Conservation (phyloP, 1,140 invertebrate species). For the Drosophila pruinosa region DNA sequence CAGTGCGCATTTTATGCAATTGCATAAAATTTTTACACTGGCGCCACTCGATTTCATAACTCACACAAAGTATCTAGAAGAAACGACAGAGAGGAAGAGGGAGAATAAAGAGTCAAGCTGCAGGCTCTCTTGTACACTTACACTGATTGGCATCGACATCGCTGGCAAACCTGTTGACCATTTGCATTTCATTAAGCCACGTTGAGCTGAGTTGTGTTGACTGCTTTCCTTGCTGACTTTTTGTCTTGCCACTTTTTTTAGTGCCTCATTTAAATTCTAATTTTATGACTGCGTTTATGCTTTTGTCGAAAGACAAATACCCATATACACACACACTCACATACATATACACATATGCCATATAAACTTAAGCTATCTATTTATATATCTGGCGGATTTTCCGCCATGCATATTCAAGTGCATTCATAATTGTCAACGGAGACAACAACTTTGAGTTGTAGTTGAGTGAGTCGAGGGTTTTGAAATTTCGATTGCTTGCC, state of each 20-base stretch:
- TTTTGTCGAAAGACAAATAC: constrained; percentile 64
- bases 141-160: constrained; percentile 68
- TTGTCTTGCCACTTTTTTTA: constrained; percentile 56
- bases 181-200: constrained; percentile 73
- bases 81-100: neutral
- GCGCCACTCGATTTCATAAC: constrained; percentile 74
- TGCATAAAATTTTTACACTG: constrained; percentile 73
- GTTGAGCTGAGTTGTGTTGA: neutral
- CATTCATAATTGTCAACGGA: constrained; percentile 56
- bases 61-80: constrained; percentile 60
- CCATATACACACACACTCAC: neutral
- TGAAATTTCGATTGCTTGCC: constrained; percentile 12
- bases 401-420: constrained; percentile 40
- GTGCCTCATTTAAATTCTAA: constrained; percentile 75
- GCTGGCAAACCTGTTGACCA: constrained; percentile 74
- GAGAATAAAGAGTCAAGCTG: neutral
- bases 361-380: constrained; percentile 46
- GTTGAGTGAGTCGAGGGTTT: constrained; percentile 7
- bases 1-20: constrained; percentile 51
- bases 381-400: constrained; percentile 46
- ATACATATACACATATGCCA: neutral
- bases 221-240: constrained; percentile 8
- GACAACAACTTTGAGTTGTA: constrained; percentile 19
- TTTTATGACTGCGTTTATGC: constrained; percentile 75
- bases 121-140: constrained; percentile 52